phyloP scores from a whole-genome alignment of 2,113 vertebrate genomes.

The Mionectes macconnelli region DNA sequence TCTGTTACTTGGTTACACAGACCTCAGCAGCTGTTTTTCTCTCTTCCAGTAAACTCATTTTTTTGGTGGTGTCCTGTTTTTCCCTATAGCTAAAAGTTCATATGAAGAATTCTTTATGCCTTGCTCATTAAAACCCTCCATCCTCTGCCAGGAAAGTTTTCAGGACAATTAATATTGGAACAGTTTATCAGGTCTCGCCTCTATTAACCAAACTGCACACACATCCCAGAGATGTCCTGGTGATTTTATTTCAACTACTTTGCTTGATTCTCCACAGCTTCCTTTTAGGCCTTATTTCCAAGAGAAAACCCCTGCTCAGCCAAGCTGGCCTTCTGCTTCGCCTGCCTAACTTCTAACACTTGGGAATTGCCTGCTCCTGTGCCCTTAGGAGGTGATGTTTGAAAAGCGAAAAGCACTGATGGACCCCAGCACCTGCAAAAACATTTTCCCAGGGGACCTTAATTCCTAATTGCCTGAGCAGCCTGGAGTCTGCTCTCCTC shows the following conservation, averaged over 20 bases:
- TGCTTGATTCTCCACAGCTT: rapidly evolving
- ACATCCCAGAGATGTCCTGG: background rate
- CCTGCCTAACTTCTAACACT: background rate
- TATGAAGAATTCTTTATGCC: background rate
- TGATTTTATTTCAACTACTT: background rate
- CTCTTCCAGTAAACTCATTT: background rate
- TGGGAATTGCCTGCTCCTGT: background rate
- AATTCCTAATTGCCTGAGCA: background rate
- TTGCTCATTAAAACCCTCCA: background rate
- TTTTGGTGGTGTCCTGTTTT: background rate
- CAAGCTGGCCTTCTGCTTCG: background rate
- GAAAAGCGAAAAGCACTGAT: background rate
- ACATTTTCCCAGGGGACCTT: background rate
- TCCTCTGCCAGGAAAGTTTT: background rate
- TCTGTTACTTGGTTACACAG: background rate
- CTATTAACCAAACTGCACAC: background rate
- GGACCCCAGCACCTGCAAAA: background rate
- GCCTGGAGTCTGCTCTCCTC: background rate
- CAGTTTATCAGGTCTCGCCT: background rate
- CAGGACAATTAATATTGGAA: background rate
- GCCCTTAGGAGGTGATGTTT: background rate
- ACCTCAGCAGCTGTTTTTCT: background rate
- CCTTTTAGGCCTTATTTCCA: background rate
- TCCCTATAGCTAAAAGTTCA: background rate
- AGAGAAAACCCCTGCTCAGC: background rate